A percentile compares a stretch with the other conserved stretches of the same genome.
Conservation (phyloP, 2,888 invertebrate species). For the Congeria kusceri region DNA sequence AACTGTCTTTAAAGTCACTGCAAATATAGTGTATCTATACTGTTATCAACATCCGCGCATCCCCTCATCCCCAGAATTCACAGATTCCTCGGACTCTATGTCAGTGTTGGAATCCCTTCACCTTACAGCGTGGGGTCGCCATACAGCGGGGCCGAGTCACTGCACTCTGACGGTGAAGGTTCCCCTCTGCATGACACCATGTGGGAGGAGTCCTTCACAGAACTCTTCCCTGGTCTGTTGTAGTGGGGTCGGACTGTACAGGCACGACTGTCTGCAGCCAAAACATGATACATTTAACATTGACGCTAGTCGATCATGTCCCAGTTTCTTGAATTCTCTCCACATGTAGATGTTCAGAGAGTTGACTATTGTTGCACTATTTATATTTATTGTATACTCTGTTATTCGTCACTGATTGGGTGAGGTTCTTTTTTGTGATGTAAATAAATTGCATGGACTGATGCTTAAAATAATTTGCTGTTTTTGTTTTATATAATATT, state of each 20-base stretch:
- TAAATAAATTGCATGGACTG: constrained; percentile 7
- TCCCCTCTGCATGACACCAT: constrained; percentile 65
- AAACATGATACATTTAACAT: no score
- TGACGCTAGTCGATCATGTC: no score
- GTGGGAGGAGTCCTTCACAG: constrained; percentile 81
- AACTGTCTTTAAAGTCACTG: no score
- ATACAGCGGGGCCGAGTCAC: constrained; percentile 58
- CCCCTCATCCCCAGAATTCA: constrained; percentile 31
- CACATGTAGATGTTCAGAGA: no score
- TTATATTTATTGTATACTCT: no score
- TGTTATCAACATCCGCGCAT: no score
- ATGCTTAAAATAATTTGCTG: background rate
- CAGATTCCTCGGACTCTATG: constrained; percentile 72
- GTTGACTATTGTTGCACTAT: no score
- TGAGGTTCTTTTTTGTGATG: background rate
- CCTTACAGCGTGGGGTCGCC: constrained; percentile 64
- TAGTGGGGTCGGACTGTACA: constrained; percentile 22
- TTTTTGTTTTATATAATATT: background rate
- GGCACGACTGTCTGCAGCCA: no score
- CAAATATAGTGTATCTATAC: no score
- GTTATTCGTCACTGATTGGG: no score
- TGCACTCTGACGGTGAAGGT: constrained; percentile 52
- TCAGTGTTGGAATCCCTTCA: constrained; percentile 71
- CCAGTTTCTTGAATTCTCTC: no score
- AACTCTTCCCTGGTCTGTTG: constrained; percentile 73